Evolutionary conservation across 2,113 vertebrate species (phyloP).

Genomic region (Hippocampus zosterae): DNA sequence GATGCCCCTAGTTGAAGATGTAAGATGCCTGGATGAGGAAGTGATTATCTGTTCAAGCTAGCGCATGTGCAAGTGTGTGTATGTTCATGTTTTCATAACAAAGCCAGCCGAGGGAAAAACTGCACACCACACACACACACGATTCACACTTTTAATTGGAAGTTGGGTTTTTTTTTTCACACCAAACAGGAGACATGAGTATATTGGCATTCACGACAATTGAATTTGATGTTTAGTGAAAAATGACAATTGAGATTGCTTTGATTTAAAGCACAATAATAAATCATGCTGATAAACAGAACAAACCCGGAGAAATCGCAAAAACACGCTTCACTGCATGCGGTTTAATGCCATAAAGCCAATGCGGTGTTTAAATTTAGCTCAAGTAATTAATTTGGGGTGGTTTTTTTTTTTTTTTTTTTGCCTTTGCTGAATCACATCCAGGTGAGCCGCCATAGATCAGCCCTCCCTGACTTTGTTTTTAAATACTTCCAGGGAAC

Average conservation of each 20-base stretch:
- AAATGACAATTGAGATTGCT: background rate
- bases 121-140: too few relatives aligned
- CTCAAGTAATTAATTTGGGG: too few relatives aligned
- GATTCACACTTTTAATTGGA: constrained; percentile 6
- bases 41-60: background rate
- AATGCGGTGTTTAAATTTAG: background rate
- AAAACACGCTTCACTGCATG: background rate
- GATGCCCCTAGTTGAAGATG: background rate
- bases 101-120: background rate
- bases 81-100: background rate
- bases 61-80: background rate
- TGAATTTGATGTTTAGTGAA: background rate
- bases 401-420: too few relatives aligned
- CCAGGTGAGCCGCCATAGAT: background rate
- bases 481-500: background rate
- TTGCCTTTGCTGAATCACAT: too few relatives aligned
- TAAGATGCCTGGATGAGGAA: background rate
- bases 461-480: background rate
- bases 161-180: background rate
- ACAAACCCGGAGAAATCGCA: background rate
- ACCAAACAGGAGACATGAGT: background rate
- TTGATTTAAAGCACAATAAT: background rate
- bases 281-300: background rate
- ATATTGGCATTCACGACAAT: background rate
- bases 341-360: too few relatives aligned